phyloP scores from a whole-genome alignment of 2,797 vertebrate species.

The Miichthys miiuy region DNA sequence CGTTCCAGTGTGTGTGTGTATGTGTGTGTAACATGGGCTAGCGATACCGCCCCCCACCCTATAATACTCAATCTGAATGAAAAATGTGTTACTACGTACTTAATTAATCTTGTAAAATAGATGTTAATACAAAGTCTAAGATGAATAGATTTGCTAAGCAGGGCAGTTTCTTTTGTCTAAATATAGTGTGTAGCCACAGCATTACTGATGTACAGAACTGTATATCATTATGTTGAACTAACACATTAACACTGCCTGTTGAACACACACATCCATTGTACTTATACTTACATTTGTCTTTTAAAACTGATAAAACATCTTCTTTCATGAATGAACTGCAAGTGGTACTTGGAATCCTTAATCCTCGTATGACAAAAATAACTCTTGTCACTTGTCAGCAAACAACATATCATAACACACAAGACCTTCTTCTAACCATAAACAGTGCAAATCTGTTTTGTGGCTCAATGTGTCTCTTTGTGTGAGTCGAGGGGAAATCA shows the following conservation, averaged over 20 bases:
- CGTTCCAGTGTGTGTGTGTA: constrained; percentile 2
- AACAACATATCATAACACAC: not conserved
- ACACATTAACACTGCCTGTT: constrained; percentile 6
- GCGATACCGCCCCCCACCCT: not conserved
- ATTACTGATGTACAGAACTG: not conserved
- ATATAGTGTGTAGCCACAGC: not conserved
- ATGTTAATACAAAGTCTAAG: constrained; percentile 4
- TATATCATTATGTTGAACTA: not conserved
- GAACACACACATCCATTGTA: not conserved
- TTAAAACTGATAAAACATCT: not conserved
- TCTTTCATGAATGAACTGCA: not conserved
- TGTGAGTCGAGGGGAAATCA: not conserved
- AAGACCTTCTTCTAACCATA: not conserved
- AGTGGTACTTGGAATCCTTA: not conserved
- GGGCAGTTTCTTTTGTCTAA: not conserved
- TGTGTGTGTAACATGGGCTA: not conserved
- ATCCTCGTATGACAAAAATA: constrained; percentile 7
- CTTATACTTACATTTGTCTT: not conserved
- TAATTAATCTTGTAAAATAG: constrained; percentile 21
- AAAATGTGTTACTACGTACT: not conserved
- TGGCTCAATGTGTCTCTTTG: not conserved
- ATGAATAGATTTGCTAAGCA: not conserved
- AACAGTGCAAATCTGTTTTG: not conserved
- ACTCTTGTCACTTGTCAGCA: not conserved
- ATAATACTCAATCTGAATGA: constrained; percentile 21